Evolutionary conservation across 2,113 vertebrate species (phyloP).

Genomic region (Oreochromis tanganicae): DNA sequence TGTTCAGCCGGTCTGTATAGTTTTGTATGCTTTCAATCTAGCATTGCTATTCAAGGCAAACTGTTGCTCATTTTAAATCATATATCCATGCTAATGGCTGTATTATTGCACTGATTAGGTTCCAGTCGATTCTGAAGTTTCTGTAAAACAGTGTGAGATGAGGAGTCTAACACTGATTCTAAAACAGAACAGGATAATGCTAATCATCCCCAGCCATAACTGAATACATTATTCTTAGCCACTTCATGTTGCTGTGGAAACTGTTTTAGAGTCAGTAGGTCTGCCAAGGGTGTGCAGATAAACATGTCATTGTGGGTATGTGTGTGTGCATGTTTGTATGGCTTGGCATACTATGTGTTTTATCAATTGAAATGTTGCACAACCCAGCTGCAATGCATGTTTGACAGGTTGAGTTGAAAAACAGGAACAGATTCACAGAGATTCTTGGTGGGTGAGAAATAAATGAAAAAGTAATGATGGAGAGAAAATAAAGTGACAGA

Average conservation of each 20-base stretch:
- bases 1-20: background rate
- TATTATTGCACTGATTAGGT: background rate
- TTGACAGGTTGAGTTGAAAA: constrained; percentile 51
- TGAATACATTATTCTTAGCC: constrained; percentile 69
- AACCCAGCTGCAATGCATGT: background rate
- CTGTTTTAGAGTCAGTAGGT: constrained; percentile 71
- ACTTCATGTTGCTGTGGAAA: constrained; percentile 78
- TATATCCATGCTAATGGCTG: background rate
- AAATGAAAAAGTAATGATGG: constrained; percentile 15
- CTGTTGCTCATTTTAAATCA: background rate
- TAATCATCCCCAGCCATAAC: constrained; percentile 57
- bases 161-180: constrained; percentile 15
- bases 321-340: background rate
- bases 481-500: constrained; percentile 16
- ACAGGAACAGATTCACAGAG: constrained; percentile 40
- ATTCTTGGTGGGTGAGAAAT: constrained; percentile 25
- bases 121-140: background rate
- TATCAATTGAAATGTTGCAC: constrained; percentile 33
- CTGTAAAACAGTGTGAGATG: constrained; percentile 1
- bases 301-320: constrained; percentile 32
- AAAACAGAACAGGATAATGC: constrained; percentile 30
- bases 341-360: constrained; percentile 20
- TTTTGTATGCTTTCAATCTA: background rate
- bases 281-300: constrained; percentile 58
- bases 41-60: background rate